Base-by-base conservation (phyloP, 2,888 invertebrate genomes). In the Empis stercorea region DNA sequence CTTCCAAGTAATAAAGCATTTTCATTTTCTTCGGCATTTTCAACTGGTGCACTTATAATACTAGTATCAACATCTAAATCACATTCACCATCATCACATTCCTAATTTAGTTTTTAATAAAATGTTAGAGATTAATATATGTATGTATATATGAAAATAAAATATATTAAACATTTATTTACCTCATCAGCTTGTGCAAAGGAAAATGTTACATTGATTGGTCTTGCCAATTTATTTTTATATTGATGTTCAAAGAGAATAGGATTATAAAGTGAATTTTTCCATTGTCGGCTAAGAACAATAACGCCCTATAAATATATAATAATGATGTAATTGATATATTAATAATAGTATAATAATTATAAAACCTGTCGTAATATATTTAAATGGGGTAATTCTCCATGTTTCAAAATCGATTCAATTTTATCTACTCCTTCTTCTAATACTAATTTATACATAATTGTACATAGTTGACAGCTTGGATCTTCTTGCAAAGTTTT, bases 281-380 rank as follows among this genome's bases (percentile, higher is more conserved):
- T 95, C 96, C 95, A 96, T 64, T 96, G 95, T 1, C 95, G 79
- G 60, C 92, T 92, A 46, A 96, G 73, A 23, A 95, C 95, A 62
- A 96, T 87, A n/a, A 96, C 86, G 27, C 95, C 95, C 84, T 87
- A 63, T 11, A 47, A 11, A n/a, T n/a, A n/a, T n/a, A n/a, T n/a
- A 15, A 36, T 36, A 36, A 15, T 16, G 6, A 27, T 7, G 7
- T 9, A 7, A 27, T 27, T 27, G 7, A 7, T 27, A 27, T 6
- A 27, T 36, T 14, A 14, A 14, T 36, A 14, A 4, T 15, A 3
- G 15, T 7, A 15, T 36, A 34, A 13, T 16, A 14, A 15, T 13
- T 1, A 27, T 38, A 52, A 56, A 63, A 85, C 87, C 76, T 93
- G 92, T 64, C 93, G 74, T 34, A 95, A 72, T 0, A 88, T 92